Evolutionary conservation across 2,888 invertebrate species (phyloP), one percentile per base, ranked within the genome.

Genomic region (Diarsia rubi): DNA sequence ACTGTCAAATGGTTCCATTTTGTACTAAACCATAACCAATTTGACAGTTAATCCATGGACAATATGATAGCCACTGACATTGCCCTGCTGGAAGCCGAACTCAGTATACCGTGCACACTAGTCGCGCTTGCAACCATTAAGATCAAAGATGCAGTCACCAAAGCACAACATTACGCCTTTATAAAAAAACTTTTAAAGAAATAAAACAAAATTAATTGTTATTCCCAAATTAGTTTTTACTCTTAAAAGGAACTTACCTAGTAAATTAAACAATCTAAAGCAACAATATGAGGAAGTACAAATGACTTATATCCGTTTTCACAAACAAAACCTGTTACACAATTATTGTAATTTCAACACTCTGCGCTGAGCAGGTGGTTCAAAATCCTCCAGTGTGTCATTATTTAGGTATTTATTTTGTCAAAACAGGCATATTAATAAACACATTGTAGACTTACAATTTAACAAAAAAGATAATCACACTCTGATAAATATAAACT

Each of bases 161-260:
- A 37, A 8, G 37, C 8, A n/a, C n/a, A 27, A 8, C 9, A n/a
- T n/a, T n/a, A n/a, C n/a, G n/a, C 9, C 19, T 27, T 9, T 54
- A 2, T 24, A 14, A 14, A 24, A 54, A 24, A 1, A 0, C 5
- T 24, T 54, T 4, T 14, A 8, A 57, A 59, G 4, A 73, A 84
- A 84, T 52, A 66, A 81, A 84, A 84, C 52, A 49, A 37, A n/a
- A 57, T 2, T 0, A 54, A 12, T 24, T 67, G 24, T 77, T 77
- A 73, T 85, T 83, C 76, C 71, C 83, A 87, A 85, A 78, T 78
- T 75, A 65, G 68, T 84, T 82, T 88, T 88, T 84, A 89, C 63
- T 86, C 88, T 89, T 88, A 88, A 37, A 84, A 79, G 72, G 82
- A 84, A 89, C 88, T 89, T 88, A 88, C 67, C 81, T 69, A 87